Evolutionary conservation across 1,140 invertebrate species (phyloP), one percentile per base, ranked within the genome.

Genomic region (Neelides sp.): DNA sequence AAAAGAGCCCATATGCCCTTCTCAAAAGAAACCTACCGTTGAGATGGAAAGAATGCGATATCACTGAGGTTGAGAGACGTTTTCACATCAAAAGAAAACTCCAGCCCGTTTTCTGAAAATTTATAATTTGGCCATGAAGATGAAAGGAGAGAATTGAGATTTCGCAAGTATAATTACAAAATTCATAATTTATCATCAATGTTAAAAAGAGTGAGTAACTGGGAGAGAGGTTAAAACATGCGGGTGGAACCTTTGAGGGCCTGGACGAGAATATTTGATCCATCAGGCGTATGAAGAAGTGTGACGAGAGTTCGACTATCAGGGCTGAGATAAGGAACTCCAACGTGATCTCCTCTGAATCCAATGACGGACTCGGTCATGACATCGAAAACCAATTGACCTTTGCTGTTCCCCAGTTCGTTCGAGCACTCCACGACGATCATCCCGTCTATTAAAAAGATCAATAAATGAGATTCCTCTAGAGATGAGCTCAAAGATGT

Each of bases 1-100:
- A n/a, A n/a, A n/a, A n/a, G n/a, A n/a, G n/a, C n/a, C n/a, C n/a
- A n/a, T n/a, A n/a, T n/a, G n/a, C n/a, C n/a, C n/a, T n/a, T n/a
- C n/a, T n/a, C n/a, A n/a, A n/a, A n/a, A n/a, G n/a, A n/a, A n/a
- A n/a, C n/a, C n/a, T n/a, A n/a, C n/a, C 74, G 77, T 62, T 78
- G 73, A 22, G 82, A 83, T 3, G 82, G 80, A 64, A 83, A 83
- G 64, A 86, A 86, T 7, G 80, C 77, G 30, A 85, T 73, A 61
- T 83, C 80, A 54, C 81, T 83, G 50, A 87, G 78, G 61, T 80
- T 79, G 20, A 83, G 66, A 3, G 79, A 81, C 4, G 83, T 83
- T 65, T 80, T 82, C 17, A 85, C 81, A 62, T 85, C 83, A 66
- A 83, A 85, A 8, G 73, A 68, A 62, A 84, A 83, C 55, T 76